These are phyloP conservation scores for Lasioglossum figueresi DNA, from an alignment of 2,888 invertebrate species.

Conservation along the genomic window DNA sequence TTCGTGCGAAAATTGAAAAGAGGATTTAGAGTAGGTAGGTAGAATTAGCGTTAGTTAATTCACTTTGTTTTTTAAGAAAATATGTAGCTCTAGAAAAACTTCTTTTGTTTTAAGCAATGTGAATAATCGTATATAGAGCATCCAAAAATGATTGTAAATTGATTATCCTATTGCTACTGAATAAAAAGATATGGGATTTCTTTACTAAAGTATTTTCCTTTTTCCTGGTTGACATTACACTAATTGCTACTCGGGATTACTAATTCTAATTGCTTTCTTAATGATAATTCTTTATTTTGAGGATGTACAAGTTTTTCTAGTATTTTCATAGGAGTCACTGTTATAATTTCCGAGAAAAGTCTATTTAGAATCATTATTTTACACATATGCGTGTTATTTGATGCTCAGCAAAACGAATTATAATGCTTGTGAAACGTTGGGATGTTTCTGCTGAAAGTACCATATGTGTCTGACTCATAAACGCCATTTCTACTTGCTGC, in stretches of 20 bases:
- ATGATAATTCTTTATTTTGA: neutral
- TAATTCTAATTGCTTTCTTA: neutral
- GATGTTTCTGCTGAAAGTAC: neutral
- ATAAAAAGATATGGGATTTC: too few relatives aligned
- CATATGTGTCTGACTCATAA: neutral
- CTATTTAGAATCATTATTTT: neutral
- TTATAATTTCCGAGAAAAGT: neutral
- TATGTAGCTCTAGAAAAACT: neutral
- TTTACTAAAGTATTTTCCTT: too few relatives aligned
- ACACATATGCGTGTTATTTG: neutral
- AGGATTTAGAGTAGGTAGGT: neutral
- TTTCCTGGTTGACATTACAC: too few relatives aligned
- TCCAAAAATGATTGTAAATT: too few relatives aligned
- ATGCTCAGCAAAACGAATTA: neutral
- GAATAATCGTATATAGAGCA: too few relatives aligned
- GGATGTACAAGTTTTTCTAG: neutral
- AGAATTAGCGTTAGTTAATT: neutral
- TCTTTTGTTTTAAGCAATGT: neutral
- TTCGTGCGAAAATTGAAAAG: neutral
- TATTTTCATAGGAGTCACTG: neutral
- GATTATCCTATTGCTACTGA: too few relatives aligned
- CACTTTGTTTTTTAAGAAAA: neutral
- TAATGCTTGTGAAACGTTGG: neutral
- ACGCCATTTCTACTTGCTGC: neutral
- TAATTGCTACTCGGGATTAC: neutral